A percentile compares a stretch with the other conserved stretches of the same genome.
Evolutionary conservation across 2,888 invertebrate genomes (phyloP).

Genomic region (Koerneria pararmatus): DNA sequence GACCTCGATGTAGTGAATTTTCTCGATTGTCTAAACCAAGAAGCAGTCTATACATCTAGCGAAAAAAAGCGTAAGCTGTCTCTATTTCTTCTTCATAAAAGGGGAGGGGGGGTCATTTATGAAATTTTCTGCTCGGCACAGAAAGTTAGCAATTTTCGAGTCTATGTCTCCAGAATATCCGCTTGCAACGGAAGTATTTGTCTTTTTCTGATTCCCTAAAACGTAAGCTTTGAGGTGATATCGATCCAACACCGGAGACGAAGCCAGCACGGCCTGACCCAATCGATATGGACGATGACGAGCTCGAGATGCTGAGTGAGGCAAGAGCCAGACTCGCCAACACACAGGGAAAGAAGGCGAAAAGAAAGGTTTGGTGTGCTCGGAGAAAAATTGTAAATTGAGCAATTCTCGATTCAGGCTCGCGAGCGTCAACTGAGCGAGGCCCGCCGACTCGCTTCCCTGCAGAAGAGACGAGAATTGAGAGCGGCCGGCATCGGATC

Average conservation of each 20-base stretch:
- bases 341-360: constrained; percentile 80
- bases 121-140: too few relatives aligned
- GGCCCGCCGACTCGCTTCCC: constrained; percentile 85
- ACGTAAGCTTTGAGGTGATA: too few relatives aligned
- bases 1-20: too few relatives aligned
- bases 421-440: constrained; percentile 97
- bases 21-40: too few relatives aligned
- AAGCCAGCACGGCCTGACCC: constrained; percentile 95
- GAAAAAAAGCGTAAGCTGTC: too few relatives aligned
- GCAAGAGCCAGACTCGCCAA: constrained; percentile 96
- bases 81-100: too few relatives aligned
- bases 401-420: constrained; percentile 64
- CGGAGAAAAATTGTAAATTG: neutral
- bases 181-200: too few relatives aligned
- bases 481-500: constrained; percentile 84
- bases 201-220: too few relatives aligned
- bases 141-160: too few relatives aligned
- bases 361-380: constrained; percentile 62
- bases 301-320: constrained; percentile 97
- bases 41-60: too few relatives aligned
- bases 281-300: constrained; percentile 99
- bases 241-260: constrained; percentile 98
- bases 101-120: too few relatives aligned
- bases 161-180: too few relatives aligned
- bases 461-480: constrained; percentile 94